Base-by-base conservation (phyloP, 2,797 vertebrate species). In the Epinephelus coioides region DNA sequence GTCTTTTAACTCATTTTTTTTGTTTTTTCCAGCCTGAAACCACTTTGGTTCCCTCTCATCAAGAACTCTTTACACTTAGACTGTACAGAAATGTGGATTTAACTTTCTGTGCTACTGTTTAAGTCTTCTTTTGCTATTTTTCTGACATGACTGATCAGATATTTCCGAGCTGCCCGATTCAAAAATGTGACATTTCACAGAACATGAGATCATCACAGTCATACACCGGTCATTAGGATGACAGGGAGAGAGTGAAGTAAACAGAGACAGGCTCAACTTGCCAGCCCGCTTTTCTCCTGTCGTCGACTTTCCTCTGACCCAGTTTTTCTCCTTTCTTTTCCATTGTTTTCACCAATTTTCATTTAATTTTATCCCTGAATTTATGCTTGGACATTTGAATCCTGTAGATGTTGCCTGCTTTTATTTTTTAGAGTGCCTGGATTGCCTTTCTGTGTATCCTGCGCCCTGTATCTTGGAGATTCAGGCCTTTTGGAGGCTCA, bases 281-380 rank as follows among this genome's bases (percentile, higher is more conserved):
- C 69, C 71, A 59, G 56, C 50, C 67, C n/a, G 27, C 62, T 46
- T 46, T 66, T 81, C 21, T 82, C 23, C 27, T 72, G 10, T 62
- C 27, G 46, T 34, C 53, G 44, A 73, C 43, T 62, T 38, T 56
- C 54, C 2, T 55, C 55, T 91, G 86, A 91, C 91, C 88, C 70
- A 85, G 38, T 89, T 87, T 81, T 56, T 27, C 53, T 43, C 23
- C 27, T 73, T 50, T 69, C 30, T 50, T 80, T 50, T 83, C 66
- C 66, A 43, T 76, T 79, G 51, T 79, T 88, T 85, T 77, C 59
- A 86, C 57, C 61, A 73, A 76, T 68, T 75, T 78, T 80, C 43
- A 44, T 66, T 68, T 75, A 38, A 34, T 87, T 75, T 76, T 18
- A 54, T 69, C 66, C 59, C 12, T 66, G 30, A 76, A 10, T 49